A percentile compares a stretch with the other conserved stretches of the same genome.
phyloP scores from a whole-genome alignment of 2,888 invertebrate species.

The Adelphocoris suturalis region DNA sequence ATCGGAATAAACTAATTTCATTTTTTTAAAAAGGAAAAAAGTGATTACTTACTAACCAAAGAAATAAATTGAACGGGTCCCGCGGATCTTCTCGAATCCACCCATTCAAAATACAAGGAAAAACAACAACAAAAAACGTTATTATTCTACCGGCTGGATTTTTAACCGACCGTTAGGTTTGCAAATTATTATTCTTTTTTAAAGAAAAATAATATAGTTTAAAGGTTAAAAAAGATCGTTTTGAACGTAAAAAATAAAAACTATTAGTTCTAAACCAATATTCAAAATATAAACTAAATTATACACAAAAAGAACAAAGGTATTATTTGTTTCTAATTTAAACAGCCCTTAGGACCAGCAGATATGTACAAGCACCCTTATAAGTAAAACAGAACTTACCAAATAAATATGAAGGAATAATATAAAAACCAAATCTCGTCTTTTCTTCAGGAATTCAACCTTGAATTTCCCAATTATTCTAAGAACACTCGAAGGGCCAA shows the following conservation, averaged over 20 bases:
- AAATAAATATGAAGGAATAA: conserved; percentile 51
- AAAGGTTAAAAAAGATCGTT: conserved; percentile 58
- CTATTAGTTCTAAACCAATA: conserved; percentile 45
- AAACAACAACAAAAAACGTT: conserved; percentile 51
- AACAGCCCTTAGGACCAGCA: conserved; percentile 48
- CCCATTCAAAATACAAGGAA: background rate
- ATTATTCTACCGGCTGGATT: background rate
- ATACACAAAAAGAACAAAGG: conserved; percentile 1
- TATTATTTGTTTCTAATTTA: background rate
- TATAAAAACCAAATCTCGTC: conserved; percentile 46
- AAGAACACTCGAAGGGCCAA: conserved; percentile 67
- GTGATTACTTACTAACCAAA: background rate
- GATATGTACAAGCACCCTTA: conserved; percentile 71
- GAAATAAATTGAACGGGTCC: background rate
- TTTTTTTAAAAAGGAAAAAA: background rate
- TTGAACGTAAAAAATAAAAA: conserved; percentile 66
- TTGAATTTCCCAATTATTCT: conserved; percentile 38
- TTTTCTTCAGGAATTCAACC: conserved; percentile 44
- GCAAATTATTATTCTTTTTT: conserved; percentile 45
- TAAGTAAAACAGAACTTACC: conserved; percentile 28
- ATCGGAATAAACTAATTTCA: background rate
- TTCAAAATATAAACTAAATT: conserved; percentile 53
- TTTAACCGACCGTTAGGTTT: conserved; percentile 9
- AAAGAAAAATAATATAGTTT: conserved; percentile 50
- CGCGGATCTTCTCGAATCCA: background rate